Percentiles rank a stretch among this genome's conserved stretches.
Evolutionary conservation across 1,140 invertebrate species (phyloP).

Genomic region (Drosophila pseudoananassae): DNA sequence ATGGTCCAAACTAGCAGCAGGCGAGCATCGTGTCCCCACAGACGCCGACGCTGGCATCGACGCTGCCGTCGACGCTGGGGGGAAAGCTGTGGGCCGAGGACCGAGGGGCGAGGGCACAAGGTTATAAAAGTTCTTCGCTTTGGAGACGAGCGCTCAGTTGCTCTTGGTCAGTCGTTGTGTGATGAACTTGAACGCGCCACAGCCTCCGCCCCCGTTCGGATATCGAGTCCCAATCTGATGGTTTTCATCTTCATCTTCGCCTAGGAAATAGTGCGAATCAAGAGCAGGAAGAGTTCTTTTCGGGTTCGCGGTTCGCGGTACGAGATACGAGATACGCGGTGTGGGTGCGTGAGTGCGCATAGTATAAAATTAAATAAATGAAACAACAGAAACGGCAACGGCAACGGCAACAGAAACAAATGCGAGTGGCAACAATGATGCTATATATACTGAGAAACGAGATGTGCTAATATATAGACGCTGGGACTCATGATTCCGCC

Average conservation of each 20-base stretch:
- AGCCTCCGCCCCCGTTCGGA: slow-evolving; percentile 15
- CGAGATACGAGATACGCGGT: slow-evolving; percentile 7
- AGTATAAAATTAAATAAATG: slow-evolving; percentile 80
- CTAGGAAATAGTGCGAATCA: slow-evolving; percentile 56
- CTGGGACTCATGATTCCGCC: slow-evolving; percentile 53
- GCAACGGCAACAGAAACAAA: slow-evolving; percentile 46
- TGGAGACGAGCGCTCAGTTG: slow-evolving; percentile 76
- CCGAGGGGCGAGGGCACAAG: slow-evolving; percentile 25
- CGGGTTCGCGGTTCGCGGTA: slow-evolving; percentile 12
- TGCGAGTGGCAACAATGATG: slow-evolving; percentile 57
- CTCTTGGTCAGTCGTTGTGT: slow-evolving; percentile 80
- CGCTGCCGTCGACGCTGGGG: slow-evolving; percentile 35
- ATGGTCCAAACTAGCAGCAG: slow-evolving; percentile 69
- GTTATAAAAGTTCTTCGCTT: slow-evolving; percentile 79
- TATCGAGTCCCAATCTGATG: slow-evolving; percentile 46
- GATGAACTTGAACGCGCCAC: slow-evolving; percentile 53
- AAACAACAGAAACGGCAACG: slow-evolving; percentile 45
- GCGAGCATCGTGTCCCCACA: slow-evolving; percentile 45
- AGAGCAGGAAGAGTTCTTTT: slow-evolving; percentile 70
- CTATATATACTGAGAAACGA: slow-evolving; percentile 46
- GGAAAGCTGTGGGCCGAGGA: not conserved
- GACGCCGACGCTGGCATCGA: slow-evolving; percentile 46
- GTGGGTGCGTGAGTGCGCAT: slow-evolving; percentile 79
- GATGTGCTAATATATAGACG: slow-evolving; percentile 64
- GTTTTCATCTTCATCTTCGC: slow-evolving; percentile 37